Evolutionary conservation across 2,113 vertebrate species (phyloP).

Genomic region (Galbula dea): DNA sequence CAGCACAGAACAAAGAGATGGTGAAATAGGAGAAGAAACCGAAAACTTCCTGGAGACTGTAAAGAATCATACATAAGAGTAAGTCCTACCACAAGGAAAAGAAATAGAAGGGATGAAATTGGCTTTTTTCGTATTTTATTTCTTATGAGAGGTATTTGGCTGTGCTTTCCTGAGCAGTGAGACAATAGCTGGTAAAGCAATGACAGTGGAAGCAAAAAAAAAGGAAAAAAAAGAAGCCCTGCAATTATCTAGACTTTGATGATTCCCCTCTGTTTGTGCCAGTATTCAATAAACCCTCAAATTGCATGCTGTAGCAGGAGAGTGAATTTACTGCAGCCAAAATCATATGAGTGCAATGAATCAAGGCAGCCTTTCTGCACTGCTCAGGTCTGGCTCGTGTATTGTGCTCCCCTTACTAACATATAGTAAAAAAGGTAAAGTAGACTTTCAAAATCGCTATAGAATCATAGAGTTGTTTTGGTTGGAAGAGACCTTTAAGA

Average conservation of each 20-base stretch:
- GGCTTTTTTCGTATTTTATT: neutral
- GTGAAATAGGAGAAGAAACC: slow-evolving; percentile 34
- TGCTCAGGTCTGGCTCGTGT: slow-evolving; percentile 1
- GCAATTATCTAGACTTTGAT: slow-evolving; percentile 54
- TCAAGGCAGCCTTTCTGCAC: neutral
- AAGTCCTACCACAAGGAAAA: slow-evolving; percentile 34
- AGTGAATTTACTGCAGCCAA: slow-evolving; percentile 60
- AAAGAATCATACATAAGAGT: neutral
- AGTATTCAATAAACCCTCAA: slow-evolving; percentile 49
- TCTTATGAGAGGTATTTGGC: slow-evolving; percentile 36
- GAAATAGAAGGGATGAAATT: slow-evolving; percentile 19
- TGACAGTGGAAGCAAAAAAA: slow-evolving; percentile 21
- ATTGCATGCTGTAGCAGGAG: slow-evolving; percentile 49
- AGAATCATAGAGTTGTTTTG: too few relatives aligned
- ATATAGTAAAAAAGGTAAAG: neutral
- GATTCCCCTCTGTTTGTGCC: slow-evolving; percentile 30
- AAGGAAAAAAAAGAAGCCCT: neutral
- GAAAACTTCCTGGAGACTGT: neutral
- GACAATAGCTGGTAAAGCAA: slow-evolving; percentile 48
- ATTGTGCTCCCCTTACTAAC: neutral
- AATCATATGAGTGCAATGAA: slow-evolving; percentile 53
- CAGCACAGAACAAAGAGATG: neutral
- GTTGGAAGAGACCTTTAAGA: too few relatives aligned
- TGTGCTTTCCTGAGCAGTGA: neutral
- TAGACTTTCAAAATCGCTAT: neutral